phyloP scores from a whole-genome alignment of 2,113 vertebrate species.

The Formicarius rufipectus region DNA sequence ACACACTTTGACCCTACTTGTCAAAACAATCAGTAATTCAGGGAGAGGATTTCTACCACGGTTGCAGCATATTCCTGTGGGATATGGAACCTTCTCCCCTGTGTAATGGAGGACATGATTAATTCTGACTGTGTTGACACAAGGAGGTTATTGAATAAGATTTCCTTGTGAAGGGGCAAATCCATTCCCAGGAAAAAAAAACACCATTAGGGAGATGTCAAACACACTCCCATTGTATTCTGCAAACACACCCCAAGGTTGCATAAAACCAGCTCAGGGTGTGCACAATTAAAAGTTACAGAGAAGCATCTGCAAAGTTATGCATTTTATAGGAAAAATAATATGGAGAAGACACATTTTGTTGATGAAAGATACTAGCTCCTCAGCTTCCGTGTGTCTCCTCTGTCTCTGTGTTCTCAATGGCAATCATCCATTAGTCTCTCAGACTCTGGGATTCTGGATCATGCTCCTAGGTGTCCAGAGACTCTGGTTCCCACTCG shows the following conservation, averaged over 20 bases:
- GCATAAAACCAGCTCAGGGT: background rate
- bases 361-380: background rate
- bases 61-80: slow-evolving; percentile 12
- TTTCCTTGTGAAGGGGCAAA: slow-evolving; percentile 23
- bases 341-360: background rate
- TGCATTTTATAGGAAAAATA: background rate
- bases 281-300: background rate
- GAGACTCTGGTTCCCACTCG: background rate
- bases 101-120: slow-evolving; percentile 31
- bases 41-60: background rate
- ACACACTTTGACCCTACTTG: background rate
- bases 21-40: slow-evolving; percentile 38
- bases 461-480: background rate
- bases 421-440: background rate
- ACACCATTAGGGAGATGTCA: slow-evolving; percentile 3
- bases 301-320: background rate
- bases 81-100: slow-evolving; percentile 7
- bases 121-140: slow-evolving; percentile 47
- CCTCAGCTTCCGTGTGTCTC: background rate
- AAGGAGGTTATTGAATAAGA: slow-evolving; percentile 19
- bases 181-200: slow-evolving; percentile 7
- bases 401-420: background rate
- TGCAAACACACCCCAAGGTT: background rate
- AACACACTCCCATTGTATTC: background rate
- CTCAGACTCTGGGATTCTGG: background rate